Base-by-base conservation (phyloP, 2,888 invertebrate genomes). In the Cephonodes hylas region DNA sequence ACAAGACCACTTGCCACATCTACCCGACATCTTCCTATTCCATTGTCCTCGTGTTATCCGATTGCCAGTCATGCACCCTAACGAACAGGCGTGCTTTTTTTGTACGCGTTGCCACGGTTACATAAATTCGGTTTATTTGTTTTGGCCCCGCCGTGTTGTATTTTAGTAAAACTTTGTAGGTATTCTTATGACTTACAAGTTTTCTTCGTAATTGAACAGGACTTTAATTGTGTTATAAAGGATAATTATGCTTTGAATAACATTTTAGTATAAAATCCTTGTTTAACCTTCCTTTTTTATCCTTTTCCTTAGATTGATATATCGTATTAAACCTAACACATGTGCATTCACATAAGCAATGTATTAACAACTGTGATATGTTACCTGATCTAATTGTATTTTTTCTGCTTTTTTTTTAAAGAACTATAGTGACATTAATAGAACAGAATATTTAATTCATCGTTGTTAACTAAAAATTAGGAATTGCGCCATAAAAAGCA, bases 21-120 rank as follows among this genome's bases (percentile, higher is more conserved):
- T 80, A 79, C 65, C 64, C 25, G 38, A n/a, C 38, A 38, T 38
- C 38, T 38, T 64, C 53, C 31, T 18, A 58, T 62, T 66, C 23
- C 45, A 61, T 58, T 61, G 59, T 56, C 67, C 72, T 71, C 72
- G 79, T 79, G 78, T 83, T 80, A 85, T 84, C 85, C 81, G 83
- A 82, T 83, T 87, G 89, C 89, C 86, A 91, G 91, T 91, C 91
- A 91, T 89, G 88, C 86, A 79, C 85, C 86, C 89, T 91, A 91
- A 91, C 89, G 90, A 90, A 90, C 84, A 68, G 71, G 68, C 72
- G 68, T 61, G 69, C 70, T 70, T 77, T 75, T 82, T 77, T 80
- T 79, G 73, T 80, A 75, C 74, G 77, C 75, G 73, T 70, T 74
- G 72, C 68, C 63, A 70, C 70, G 72, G 66, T 70, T 77, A 81